Conservation (phyloP, 2,113 vertebrate species). For the Cryptomyrus ogoouensis region DNA sequence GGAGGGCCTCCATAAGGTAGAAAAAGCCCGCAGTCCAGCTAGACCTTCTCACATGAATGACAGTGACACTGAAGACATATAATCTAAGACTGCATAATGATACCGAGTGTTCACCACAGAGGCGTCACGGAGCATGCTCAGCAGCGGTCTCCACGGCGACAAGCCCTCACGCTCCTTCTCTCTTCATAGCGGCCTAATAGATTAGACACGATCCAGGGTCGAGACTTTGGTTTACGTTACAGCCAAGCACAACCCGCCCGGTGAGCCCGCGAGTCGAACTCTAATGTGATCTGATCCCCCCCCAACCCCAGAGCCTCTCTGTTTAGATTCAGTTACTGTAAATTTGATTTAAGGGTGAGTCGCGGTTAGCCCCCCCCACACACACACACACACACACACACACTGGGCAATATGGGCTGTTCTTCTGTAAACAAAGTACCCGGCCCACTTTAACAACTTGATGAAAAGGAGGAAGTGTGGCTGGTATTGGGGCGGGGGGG, state of each 20-base stretch:
- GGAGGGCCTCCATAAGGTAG: neutral
- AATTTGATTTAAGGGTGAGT: neutral
- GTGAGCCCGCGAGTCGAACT: neutral
- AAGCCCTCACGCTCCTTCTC: neutral
- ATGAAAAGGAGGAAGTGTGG: conserved; percentile 9
- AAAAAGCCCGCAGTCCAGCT: no score
- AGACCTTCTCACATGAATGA: neutral
- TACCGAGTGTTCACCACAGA: neutral
- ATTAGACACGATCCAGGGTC: neutral
- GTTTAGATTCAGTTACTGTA: conserved; percentile 11
- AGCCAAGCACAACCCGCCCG: neutral
- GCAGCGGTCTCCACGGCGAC: neutral
- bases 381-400: no score
- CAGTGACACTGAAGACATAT: neutral
- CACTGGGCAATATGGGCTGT: neutral
- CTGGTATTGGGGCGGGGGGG: neutral
- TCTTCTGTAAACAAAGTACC: conserved; percentile 1
- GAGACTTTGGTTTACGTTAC: conserved; percentile 11
- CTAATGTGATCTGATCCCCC: neutral
- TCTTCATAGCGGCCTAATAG: neutral
- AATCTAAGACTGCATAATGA: neutral
- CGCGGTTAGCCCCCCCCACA: neutral
- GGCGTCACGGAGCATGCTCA: neutral
- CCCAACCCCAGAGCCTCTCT: neutral
- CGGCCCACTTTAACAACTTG: conserved; percentile 1